Percentiles rank a stretch among this genome's conserved stretches.
These are phyloP conservation scores for Eleginops maclovinus DNA, from an alignment of 2,113 vertebrate species.

Conservation along the genomic window DNA sequence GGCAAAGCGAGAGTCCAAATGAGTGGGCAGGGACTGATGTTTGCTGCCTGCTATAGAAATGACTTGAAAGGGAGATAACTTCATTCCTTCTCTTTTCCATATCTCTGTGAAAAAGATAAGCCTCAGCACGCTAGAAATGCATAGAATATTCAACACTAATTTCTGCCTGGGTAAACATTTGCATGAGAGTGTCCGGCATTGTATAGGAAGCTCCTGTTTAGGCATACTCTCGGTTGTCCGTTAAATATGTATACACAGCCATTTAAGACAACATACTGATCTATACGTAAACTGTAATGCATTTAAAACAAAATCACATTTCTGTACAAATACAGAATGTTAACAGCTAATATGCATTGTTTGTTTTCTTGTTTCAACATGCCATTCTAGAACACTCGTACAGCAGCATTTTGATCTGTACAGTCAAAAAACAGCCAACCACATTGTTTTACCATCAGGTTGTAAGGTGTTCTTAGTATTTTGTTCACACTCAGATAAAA, in stretches of 20 bases:
- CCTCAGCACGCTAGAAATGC: conserved; percentile 16
- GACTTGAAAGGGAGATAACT: conserved; percentile 37
- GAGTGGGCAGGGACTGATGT: conserved; percentile 49
- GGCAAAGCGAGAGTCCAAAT: conserved; percentile 40
- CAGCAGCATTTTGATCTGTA: neutral
- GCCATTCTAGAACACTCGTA: neutral
- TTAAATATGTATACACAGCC: neutral
- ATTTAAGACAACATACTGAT: neutral
- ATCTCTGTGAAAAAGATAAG: conserved; percentile 42
- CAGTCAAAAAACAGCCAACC: neutral
- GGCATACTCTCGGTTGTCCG: neutral
- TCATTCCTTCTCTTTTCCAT: conserved; percentile 27
- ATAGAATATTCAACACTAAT: conserved; percentile 52
- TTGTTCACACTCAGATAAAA: too few relatives aligned
- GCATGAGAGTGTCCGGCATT: neutral
- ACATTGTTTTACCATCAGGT: neutral
- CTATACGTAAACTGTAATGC: neutral
- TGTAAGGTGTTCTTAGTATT: neutral
- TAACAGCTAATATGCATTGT: neutral
- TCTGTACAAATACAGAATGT: neutral
- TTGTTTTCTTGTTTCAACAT: neutral
- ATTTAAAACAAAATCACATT: neutral
- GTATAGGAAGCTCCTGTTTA: neutral
- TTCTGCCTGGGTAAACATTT: conserved; percentile 55
- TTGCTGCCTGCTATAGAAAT: conserved; percentile 54